A percentile compares a stretch with the other conserved stretches of the same genome.
These are phyloP conservation scores for Condylura cristata DNA, from an alignment of 2,113 vertebrate species.

Conservation along the genomic window DNA sequence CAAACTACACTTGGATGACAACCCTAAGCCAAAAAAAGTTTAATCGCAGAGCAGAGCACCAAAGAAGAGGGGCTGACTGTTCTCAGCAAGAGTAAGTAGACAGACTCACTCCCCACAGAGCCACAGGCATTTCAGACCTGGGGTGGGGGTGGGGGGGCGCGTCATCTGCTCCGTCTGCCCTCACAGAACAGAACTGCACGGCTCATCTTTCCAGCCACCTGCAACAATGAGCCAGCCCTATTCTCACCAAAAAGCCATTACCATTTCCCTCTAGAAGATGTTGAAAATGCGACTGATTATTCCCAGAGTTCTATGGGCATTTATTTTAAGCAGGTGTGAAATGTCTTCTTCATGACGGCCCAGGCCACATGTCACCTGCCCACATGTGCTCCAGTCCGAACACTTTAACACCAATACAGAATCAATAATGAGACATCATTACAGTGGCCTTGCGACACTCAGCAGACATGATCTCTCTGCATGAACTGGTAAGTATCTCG, in stretches of 20 bases:
- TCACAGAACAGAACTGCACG: background rate
- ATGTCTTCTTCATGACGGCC: background rate
- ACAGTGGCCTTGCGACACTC: background rate
- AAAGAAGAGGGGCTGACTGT: background rate
- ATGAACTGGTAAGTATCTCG: conserved; percentile 1
- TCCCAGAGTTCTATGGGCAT: background rate
- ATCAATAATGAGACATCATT: background rate
- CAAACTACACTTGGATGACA: background rate
- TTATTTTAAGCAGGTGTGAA: conserved; percentile 15
- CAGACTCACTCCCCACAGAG: too few species aligned
- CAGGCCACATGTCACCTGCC: background rate
- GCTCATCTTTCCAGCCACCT: background rate
- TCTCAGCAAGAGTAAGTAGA: background rate
- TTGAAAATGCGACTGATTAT: conserved; percentile 14
- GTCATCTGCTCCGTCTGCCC: background rate
- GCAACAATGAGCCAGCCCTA: background rate
- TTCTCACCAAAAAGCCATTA: background rate
- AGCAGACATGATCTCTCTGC: background rate
- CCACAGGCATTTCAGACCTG: background rate
- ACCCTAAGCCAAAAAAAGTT: background rate
- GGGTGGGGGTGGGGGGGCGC: too few species aligned
- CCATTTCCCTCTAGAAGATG: conserved; percentile 20
- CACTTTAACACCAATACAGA: conserved; percentile 17
- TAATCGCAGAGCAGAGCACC: fast-evolving
- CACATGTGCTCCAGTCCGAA: background rate